These are phyloP conservation scores for Acanthaster planci DNA, from an alignment of 35 echinoderm and acorn worm genomes.

Conservation along the genomic window DNA sequence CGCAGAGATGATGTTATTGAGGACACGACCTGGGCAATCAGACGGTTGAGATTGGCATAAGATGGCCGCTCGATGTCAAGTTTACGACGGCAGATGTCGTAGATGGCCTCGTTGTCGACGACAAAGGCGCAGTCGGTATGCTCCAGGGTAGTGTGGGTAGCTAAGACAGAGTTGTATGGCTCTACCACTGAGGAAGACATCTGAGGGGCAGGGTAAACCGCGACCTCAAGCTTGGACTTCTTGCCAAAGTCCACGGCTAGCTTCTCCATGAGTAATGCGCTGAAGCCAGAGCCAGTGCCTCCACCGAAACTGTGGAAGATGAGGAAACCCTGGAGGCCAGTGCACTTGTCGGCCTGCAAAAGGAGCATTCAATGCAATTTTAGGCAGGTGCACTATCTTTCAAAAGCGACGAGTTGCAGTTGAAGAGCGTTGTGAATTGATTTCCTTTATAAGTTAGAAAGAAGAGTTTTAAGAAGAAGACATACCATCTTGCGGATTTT, in stretches of 20 bases:
- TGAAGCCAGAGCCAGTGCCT: slow-evolving; percentile 58
- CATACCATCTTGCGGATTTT: slow-evolving; percentile 24
- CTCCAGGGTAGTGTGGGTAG: slow-evolving; percentile 39
- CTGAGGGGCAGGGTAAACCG: slow-evolving; percentile 55
- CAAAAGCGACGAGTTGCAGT: background rate
- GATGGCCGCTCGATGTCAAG: slow-evolving; percentile 88
- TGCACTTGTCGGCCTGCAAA: slow-evolving; percentile 43
- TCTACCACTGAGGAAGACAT: slow-evolving; percentile 50
- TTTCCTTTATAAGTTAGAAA: background rate
- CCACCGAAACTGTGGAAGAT: slow-evolving; percentile 71
- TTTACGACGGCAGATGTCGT: slow-evolving; percentile 86
- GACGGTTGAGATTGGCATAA: slow-evolving; percentile 87
- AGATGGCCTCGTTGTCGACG: slow-evolving; percentile 95
- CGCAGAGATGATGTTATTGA: slow-evolving; percentile 80
- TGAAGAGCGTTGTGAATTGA: background rate
- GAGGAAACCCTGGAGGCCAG: slow-evolving; percentile 62
- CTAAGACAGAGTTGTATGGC: background rate
- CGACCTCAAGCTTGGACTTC: slow-evolving; percentile 54
- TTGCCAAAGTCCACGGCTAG: slow-evolving; percentile 54
- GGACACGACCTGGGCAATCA: slow-evolving; percentile 80
- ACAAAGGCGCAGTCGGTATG: slow-evolving; percentile 92
- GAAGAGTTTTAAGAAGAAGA: background rate
- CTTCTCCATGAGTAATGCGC: slow-evolving; percentile 49
- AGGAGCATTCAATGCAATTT: too few relatives aligned
- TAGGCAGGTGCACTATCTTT: background rate